Conservation (phyloP, 2,888 invertebrate genomes). For the Callinectes sapidus region DNA sequence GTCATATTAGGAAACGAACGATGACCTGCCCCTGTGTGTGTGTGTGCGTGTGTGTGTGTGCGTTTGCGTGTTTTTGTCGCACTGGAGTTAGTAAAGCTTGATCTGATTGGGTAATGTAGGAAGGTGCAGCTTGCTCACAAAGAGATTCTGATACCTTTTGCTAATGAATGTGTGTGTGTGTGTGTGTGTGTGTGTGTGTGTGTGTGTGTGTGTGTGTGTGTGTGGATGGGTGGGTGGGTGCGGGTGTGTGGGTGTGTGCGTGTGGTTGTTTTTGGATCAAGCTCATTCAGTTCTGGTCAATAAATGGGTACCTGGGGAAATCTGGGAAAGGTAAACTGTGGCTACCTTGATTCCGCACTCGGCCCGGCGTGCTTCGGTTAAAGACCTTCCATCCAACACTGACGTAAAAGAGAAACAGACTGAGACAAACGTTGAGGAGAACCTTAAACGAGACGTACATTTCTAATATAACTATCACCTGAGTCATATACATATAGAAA, state of each 20-base stretch:
- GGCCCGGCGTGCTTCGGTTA: background rate
- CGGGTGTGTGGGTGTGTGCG: background rate
- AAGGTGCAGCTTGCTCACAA: background rate
- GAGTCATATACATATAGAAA: too few species aligned
- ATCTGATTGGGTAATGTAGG: background rate
- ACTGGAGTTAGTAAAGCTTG: background rate
- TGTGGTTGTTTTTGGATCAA: background rate
- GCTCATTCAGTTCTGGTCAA: background rate
- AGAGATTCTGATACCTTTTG: background rate
- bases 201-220: constrained; percentile 25
- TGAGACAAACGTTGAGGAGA: background rate
- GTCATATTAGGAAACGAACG: background rate
- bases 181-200: constrained; percentile 25
- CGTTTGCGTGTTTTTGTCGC: background rate
- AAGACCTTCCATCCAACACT: background rate
- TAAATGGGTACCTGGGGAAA: background rate
- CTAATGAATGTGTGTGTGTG: background rate
- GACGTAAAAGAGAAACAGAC: background rate
- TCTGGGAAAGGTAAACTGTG: background rate
- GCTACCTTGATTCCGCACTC: background rate
- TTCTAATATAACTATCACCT: too few species aligned
- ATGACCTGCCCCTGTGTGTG: background rate
- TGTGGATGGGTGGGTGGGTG: constrained; percentile 15
- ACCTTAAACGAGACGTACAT: background rate
- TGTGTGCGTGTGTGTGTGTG: background rate